Percentiles rank a stretch among this genome's conserved stretches.
Evolutionary conservation across 1,140 invertebrate species (phyloP).

Genomic region (Asbolus verrucosus): DNA sequence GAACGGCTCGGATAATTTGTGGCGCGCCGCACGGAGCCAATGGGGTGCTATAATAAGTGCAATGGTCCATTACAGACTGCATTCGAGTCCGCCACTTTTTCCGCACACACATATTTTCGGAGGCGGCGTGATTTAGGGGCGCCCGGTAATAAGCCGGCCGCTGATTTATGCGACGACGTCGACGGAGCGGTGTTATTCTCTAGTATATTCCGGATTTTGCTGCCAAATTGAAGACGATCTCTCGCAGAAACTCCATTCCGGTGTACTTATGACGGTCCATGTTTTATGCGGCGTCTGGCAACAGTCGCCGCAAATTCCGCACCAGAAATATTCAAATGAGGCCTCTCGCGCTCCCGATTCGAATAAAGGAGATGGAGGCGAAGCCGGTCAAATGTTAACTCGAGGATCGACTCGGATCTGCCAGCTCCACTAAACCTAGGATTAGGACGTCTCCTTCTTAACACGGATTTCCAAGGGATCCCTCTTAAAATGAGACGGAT

Average conservation of each 20-base stretch:
- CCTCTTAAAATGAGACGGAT: conserved; percentile 47
- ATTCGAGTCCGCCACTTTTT: conserved; percentile 56
- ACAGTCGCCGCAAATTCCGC: conserved; percentile 51
- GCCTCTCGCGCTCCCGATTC: conserved; percentile 34
- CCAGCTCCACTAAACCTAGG: conserved; percentile 50
- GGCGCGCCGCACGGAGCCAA: conserved; percentile 56
- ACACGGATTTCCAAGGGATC: conserved; percentile 49
- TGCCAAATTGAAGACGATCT: conserved; percentile 64
- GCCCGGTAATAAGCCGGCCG: conserved; percentile 49
- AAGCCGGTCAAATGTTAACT: conserved; percentile 60
- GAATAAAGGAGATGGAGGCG: conserved; percentile 41
- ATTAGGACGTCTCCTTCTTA: conserved; percentile 58
- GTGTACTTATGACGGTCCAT: conserved; percentile 61
- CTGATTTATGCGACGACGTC: conserved; percentile 56
- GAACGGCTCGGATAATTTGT: conserved; percentile 58
- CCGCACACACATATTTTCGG: conserved; percentile 59
- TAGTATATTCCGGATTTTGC: conserved; percentile 64
- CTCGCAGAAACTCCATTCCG: conserved; percentile 62
- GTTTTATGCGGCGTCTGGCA: conserved; percentile 61
- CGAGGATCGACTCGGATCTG: conserved; percentile 52
- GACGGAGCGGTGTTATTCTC: conserved; percentile 59
- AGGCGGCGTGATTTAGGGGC: conserved; percentile 48
- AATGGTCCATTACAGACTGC: conserved; percentile 63
- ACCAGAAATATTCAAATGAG: conserved; percentile 58
- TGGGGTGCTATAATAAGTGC: conserved; percentile 64